Base-by-base conservation (phyloP, 2,888 invertebrate genomes). In the Apotomis betuletana region DNA sequence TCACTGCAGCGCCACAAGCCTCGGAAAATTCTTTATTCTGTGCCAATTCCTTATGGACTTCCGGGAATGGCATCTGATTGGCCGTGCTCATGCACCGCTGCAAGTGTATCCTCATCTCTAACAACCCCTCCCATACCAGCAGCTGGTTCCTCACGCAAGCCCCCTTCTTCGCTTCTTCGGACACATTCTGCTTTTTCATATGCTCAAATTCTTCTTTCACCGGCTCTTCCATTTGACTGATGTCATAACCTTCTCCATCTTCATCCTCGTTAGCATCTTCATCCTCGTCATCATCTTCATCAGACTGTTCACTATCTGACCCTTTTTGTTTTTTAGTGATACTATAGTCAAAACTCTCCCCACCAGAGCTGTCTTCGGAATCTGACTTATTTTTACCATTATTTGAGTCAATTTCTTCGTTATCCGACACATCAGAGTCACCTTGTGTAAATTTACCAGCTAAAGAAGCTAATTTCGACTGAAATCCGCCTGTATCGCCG, bases 31-130 rank as follows among this genome's bases (percentile, higher is more conserved):
- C 93, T 54, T 89, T 83, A 60, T 92, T 91, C 0, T 89, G 84
- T 74, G 85, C 90, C 51, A 95, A 88, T 62, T 90, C 80, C 9
- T 88, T 81, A 79, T 95, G 95, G 5, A 83, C 84, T 6, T 95
- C 94, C 27, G 89, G 84, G 78, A 96, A 94, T 0, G 98, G 98
- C 88, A 98, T 94, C 83, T 95, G 96, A 87, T 98, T 98, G 0
- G 96, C 95, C 12, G 95, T 94, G 58, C 94, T 90, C 67, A 98
- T 85, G 80, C 96, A 95, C 85, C 98, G 97, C 86, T 99, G 98
- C 38, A 98, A 87, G 82, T 97, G 96, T 79, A 99, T 98, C 76
- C 99, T 94, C 84, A 96, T 94, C 89, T 99, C 98, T 38, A 99
- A 85, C 4, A 99, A 86, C 69, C 94, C 95, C 85, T 99, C 98